A percentile compares a stretch with the other conserved stretches of the same genome.
These are phyloP conservation scores for Euclidia mi DNA, from an alignment of 2,888 invertebrate genomes.

Conservation along the genomic window DNA sequence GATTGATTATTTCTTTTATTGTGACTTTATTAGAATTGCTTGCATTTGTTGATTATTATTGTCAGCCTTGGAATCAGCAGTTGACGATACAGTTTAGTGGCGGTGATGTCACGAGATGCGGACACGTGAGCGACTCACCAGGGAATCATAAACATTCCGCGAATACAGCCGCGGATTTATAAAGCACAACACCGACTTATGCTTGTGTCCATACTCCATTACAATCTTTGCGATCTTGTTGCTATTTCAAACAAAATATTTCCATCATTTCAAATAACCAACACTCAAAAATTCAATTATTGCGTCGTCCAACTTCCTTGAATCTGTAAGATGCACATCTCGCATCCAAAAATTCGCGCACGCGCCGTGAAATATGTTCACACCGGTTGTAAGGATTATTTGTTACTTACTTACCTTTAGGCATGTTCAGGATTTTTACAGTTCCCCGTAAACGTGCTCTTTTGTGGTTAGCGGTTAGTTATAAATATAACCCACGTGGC, in stretches of 20 bases:
- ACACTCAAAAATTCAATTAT: constrained; percentile 18
- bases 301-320: not conserved
- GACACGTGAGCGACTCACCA: constrained; percentile 58
- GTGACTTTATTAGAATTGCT: constrained; percentile 48
- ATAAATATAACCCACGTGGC: constrained; percentile 62
- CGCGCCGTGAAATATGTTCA: too few relatives aligned
- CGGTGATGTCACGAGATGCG: constrained; percentile 64
- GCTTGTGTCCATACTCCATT: constrained; percentile 8
- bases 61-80: constrained; percentile 62
- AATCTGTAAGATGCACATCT: too few relatives aligned
- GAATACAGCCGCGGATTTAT: constrained; percentile 21
- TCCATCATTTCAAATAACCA: constrained; percentile 27
- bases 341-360: too few relatives aligned
- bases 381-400: not conserved
- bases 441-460: constrained; percentile 61
- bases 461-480: constrained; percentile 70
- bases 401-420: constrained; percentile 81
- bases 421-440: constrained; percentile 71
- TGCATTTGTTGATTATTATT: constrained; percentile 56
- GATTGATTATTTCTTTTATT: constrained; percentile 59
- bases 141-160: constrained; percentile 37
- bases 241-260: constrained; percentile 1
- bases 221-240: constrained; percentile 18
- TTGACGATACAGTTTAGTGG: constrained; percentile 48
- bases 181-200: constrained; percentile 9